These are phyloP conservation scores for Drosophila elegans DNA, from an alignment of 1,140 invertebrate genomes.

Conservation along the genomic window DNA sequence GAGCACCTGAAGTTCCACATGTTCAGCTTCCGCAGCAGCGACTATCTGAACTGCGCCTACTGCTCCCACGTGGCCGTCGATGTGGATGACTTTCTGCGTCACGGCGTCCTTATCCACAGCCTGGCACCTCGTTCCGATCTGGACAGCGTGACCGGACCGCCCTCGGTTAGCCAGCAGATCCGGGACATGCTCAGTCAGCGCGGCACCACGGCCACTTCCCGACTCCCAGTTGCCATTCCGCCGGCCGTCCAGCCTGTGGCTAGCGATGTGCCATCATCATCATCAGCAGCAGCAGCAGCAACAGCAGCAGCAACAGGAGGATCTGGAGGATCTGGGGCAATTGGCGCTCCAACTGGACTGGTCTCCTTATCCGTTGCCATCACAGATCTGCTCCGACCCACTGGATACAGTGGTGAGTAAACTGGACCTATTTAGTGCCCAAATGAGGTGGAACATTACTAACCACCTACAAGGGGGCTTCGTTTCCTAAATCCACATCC, in stretches of 20 bases:
- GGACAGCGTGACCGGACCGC: neutral
- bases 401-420: slow-evolving; percentile 48
- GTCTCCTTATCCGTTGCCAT: slow-evolving; percentile 9
- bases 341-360: no score
- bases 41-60: slow-evolving; percentile 53
- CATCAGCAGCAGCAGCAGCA: no score
- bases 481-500: no score
- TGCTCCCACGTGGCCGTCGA: slow-evolving; percentile 39
- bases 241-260: no score
- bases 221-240: neutral
- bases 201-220: neutral
- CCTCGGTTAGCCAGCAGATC: slow-evolving; percentile 41
- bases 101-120: slow-evolving; percentile 48
- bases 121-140: slow-evolving; percentile 46
- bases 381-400: slow-evolving; percentile 17
- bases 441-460: no score
- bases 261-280: neutral
- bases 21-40: slow-evolving; percentile 35
- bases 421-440: neutral
- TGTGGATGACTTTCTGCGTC: slow-evolving; percentile 51
- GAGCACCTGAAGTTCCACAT: slow-evolving; percentile 64
- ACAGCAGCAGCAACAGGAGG: neutral
- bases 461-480: no score
- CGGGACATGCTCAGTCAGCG: slow-evolving; percentile 41
- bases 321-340: neutral